Conservation (phyloP, 2,797 vertebrate species). For the Lepus townsendii region DNA sequence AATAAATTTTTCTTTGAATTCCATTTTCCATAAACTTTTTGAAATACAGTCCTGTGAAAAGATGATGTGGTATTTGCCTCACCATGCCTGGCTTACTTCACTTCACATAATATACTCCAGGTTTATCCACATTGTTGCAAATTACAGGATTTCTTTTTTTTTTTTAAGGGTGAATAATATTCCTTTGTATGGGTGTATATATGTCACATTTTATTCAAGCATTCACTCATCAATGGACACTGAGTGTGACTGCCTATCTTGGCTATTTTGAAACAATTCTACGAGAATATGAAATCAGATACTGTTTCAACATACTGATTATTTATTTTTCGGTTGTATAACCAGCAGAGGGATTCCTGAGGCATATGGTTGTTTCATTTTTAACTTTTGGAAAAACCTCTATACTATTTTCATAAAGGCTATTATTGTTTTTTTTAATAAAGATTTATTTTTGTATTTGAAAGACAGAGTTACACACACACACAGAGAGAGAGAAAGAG, state of each 20-base stretch:
- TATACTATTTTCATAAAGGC: neutral
- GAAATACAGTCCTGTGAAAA: no score
- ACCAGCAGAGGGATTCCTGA: neutral
- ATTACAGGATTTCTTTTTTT: neutral
- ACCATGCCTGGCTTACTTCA: neutral
- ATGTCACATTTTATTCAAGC: neutral
- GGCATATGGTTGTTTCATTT: neutral
- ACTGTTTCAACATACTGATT: neutral
- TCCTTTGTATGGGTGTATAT: no score
- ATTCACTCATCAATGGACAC: neutral
- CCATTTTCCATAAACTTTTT: no score
- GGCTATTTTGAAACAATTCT: neutral
- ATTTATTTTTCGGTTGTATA: neutral
- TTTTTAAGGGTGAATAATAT: neutral
- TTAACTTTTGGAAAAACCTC: neutral
- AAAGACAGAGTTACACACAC: no score
- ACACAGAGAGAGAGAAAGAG: no score
- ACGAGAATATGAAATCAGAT: neutral
- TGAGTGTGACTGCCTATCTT: neutral
- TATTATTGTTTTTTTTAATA: neutral
- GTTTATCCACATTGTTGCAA: neutral
- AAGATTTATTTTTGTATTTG: no score
- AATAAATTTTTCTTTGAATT: no score
- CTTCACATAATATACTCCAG: neutral
- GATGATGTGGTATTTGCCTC: neutral